These are phyloP conservation scores for Ranitomeya variabilis DNA, from an alignment of 2,113 vertebrate species.

Conservation along the genomic window DNA sequence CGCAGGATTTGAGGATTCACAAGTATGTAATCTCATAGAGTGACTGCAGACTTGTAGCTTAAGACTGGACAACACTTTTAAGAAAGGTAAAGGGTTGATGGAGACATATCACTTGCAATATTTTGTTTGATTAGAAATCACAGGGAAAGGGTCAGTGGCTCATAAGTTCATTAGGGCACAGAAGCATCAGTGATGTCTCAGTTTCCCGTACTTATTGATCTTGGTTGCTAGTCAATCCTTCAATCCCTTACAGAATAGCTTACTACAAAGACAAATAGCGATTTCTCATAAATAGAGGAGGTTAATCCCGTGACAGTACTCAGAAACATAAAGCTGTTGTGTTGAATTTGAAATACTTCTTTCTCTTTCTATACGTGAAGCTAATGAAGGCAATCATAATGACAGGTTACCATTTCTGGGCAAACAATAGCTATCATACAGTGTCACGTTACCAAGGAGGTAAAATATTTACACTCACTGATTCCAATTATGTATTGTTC, in stretches of 20 bases:
- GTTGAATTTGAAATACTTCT: not conserved
- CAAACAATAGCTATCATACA: slow-evolving; percentile 20
- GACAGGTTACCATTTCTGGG: slow-evolving; percentile 4
- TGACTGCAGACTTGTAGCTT: too few relatives aligned
- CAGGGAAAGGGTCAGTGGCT: not conserved
- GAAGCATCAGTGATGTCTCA: not conserved
- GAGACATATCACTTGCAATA: too few relatives aligned
- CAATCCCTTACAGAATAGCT: not conserved
- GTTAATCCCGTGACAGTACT: not conserved
- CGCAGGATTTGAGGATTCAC: too few relatives aligned
- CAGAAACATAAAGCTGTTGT: not conserved
- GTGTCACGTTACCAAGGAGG: not conserved
- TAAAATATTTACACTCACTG: slow-evolving; percentile 48
- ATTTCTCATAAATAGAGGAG: not conserved
- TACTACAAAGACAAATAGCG: not conserved
- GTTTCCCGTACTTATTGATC: not conserved
- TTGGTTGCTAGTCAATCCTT: not conserved
- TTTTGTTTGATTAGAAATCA: too few relatives aligned
- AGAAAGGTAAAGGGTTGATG: too few relatives aligned
- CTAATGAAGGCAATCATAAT: slow-evolving; percentile 38
- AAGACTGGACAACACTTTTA: too few relatives aligned
- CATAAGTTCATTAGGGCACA: not conserved
- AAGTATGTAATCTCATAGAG: too few relatives aligned
- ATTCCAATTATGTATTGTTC: slow-evolving; percentile 46
- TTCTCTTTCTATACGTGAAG: not conserved